Base-by-base conservation (phyloP, 2,797 vertebrate genomes). In the Galago senegalensis region DNA sequence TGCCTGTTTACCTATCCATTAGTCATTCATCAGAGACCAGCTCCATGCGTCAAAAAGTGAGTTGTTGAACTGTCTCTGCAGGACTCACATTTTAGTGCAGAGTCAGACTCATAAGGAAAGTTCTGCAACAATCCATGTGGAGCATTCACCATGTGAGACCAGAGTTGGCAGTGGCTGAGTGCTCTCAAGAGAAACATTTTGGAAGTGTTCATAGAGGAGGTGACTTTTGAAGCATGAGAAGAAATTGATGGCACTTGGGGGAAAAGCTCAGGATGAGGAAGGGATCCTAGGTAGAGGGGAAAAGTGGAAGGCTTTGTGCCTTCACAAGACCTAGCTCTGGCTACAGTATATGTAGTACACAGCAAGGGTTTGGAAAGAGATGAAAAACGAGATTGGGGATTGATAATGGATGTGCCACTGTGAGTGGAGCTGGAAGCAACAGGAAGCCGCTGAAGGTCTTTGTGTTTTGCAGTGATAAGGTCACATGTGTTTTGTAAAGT, bases 181-280 rank as follows among this genome's bases (percentile, higher is more conserved):
- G 29, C 93, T 7, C 34, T 77, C 3, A 7, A 67, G 40, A 56
- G 34, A 86, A 94, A 89, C 31, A 12, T 75, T 85, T 89, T 88
- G 40, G 23, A 79, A 83, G 31, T 79, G 46, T 91, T 83, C 16
- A 82, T 10, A 76, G 80, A 94, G 40, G 37, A 80, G 2, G 29
- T 77, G 63, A 56, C 56, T 93, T 89, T 61, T 46, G 61, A 92
- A 82, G n/a, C 76, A 89, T 67, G 25, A 77, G n/a, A 76, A 86
- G 31, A 10, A 58, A 81, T 81, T 58, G 61, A 72, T 67, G 70
- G 61, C 34, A 87, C 25, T 46, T 56, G 60, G 23, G 14, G 69
- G 63, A 53, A 91, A 58, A 11, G 7, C 8, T 21, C 13, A 72
- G 46, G 21, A 31, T 79, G n/a, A 40, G 63, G 60, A 82, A 49